Conservation (phyloP, 2,113 vertebrate species). For the Corythornis cristatus region DNA sequence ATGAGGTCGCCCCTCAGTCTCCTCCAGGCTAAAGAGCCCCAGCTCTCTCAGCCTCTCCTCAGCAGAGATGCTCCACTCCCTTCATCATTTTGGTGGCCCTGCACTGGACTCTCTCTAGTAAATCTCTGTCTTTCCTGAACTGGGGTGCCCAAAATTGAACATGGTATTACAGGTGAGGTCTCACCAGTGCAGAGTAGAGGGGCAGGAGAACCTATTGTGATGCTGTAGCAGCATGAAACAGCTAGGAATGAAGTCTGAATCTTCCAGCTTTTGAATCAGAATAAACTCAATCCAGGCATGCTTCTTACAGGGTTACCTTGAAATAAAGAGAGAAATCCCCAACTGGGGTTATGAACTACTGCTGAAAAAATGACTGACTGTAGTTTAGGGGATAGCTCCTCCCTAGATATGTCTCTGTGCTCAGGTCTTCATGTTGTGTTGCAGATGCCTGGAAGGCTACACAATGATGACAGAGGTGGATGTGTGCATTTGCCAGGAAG, state of each 20-base stretch:
- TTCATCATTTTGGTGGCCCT: too few species aligned
- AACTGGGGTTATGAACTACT: background rate
- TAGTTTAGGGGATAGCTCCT: background rate
- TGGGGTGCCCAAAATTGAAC: too few species aligned
- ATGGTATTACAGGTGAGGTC: too few species aligned
- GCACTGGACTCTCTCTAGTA: too few species aligned
- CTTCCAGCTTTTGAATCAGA: background rate
- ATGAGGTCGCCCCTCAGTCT: too few species aligned
- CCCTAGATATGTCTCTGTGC: background rate
- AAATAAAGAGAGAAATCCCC: background rate
- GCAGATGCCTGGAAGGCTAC: constrained; percentile 92
- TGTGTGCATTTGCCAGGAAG: constrained; percentile 83
- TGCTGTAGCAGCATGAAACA: background rate
- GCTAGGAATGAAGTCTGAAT: background rate
- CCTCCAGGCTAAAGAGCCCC: too few species aligned
- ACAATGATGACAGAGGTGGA: constrained; percentile 73
- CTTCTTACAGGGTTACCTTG: background rate
- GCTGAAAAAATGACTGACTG: background rate
- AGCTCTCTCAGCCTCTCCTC: too few species aligned
- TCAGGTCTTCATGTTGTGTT: constrained; percentile 40
- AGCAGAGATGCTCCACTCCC: too few species aligned
- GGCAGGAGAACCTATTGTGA: background rate
- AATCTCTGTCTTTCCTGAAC: too few species aligned
- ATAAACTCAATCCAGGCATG: background rate
- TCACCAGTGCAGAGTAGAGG: too few species aligned